Conservation (phyloP, 2,113 vertebrate genomes). For the Irena cyanogastra region DNA sequence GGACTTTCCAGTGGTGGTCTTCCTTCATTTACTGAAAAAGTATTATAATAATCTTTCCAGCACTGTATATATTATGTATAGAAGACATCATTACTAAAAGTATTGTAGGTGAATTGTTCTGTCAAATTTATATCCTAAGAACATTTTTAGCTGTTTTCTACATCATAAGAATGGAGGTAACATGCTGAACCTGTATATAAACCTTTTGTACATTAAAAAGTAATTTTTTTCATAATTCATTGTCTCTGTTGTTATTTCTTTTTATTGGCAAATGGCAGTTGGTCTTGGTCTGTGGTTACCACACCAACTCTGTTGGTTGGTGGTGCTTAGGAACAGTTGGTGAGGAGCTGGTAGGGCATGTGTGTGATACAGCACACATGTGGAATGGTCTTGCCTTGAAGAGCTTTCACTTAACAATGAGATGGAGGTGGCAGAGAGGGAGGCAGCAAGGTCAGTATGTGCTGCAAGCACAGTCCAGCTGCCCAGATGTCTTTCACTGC, state of each 20-base stretch:
- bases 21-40: constrained; percentile 38
- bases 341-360: neutral
- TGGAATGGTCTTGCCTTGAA: neutral
- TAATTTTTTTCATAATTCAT: constrained; percentile 81
- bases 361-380: neutral
- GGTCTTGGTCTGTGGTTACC: neutral
- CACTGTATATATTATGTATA: constrained; percentile 74
- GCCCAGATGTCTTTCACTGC: neutral
- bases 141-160: constrained; percentile 81
- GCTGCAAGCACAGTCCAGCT: neutral
- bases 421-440: neutral
- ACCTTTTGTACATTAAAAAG: constrained; percentile 95
- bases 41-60: constrained; percentile 46
- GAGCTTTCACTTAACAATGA: neutral
- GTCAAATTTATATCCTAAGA: constrained; percentile 76
- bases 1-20: constrained; percentile 35
- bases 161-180: constrained; percentile 72
- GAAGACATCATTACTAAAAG: constrained; percentile 65
- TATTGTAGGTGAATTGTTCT: constrained; percentile 69
- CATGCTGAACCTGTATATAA: constrained; percentile 84
- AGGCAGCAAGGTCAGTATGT: neutral
- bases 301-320: accelerated
- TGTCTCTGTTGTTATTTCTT: constrained; percentile 24
- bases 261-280: neutral
- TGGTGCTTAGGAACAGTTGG: neutral